A percentile compares a stretch with the other conserved stretches of the same genome.
Conservation (phyloP, 2,888 invertebrate genomes). For the Xestia rhomboidea region DNA sequence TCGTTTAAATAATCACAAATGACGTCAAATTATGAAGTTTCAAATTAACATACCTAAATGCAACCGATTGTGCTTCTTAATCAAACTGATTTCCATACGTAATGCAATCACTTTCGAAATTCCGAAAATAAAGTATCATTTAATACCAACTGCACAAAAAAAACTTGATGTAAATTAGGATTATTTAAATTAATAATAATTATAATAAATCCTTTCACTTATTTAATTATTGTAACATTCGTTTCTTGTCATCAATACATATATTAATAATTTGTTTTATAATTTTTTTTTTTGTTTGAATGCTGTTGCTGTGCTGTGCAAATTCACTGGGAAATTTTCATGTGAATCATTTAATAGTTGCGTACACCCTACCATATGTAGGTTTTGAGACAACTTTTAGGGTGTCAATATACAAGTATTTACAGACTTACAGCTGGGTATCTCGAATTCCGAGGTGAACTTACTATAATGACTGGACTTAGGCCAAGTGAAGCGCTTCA, state of each 20-base stretch:
- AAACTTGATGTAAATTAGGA: slow-evolving; percentile 29
- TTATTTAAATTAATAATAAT: slow-evolving; percentile 36
- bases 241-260: slow-evolving; percentile 44
- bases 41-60: slow-evolving; percentile 24
- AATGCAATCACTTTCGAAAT: slow-evolving; percentile 56
- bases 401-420: too few species aligned
- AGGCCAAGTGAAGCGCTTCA: too few species aligned
- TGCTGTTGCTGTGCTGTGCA: too few species aligned
- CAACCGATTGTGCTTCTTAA: slow-evolving; percentile 13
- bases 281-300: too few species aligned
- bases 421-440: too few species aligned
- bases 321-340: too few species aligned
- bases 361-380: too few species aligned
- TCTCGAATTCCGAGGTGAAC: too few species aligned
- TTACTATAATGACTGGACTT: too few species aligned
- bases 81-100: slow-evolving; percentile 36
- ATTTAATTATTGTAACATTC: slow-evolving; percentile 41
- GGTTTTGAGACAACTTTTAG: too few species aligned
- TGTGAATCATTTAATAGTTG: too few species aligned
- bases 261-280: slow-evolving; percentile 35
- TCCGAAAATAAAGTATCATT: slow-evolving; percentile 31
- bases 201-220: slow-evolving; percentile 57
- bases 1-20: background rate
- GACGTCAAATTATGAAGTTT: background rate
- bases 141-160: slow-evolving; percentile 26